A percentile compares a stretch with the other conserved stretches of the same genome.
Evolutionary conservation across 2,797 vertebrate genomes (phyloP).

Genomic region (Silurus aristotelis): DNA sequence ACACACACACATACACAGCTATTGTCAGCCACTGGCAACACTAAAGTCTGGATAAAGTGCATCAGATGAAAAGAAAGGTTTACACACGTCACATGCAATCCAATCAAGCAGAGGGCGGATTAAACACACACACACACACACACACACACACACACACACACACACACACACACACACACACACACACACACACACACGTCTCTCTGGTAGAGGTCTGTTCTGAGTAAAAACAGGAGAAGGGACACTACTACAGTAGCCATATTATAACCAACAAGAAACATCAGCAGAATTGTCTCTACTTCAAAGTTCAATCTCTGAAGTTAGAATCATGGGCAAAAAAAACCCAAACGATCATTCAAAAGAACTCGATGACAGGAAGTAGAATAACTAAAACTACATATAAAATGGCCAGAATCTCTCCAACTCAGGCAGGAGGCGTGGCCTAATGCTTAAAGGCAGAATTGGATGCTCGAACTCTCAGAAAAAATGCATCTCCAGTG

Average conservation of each 20-base stretch:
- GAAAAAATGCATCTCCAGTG: neutral
- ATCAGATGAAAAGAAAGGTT: conserved; percentile 39
- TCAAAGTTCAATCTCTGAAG: neutral
- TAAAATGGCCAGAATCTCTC: neutral
- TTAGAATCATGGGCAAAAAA: neutral
- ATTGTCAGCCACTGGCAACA: conserved; percentile 14
- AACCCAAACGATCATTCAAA: too few relatives aligned
- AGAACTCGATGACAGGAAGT: neutral
- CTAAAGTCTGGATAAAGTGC: conserved; percentile 47
- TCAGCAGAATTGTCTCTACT: neutral
- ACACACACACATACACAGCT: neutral
- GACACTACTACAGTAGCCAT: neutral
- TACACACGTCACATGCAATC: conserved; percentile 24
- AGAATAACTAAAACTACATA: neutral
- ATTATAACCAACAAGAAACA: neutral
- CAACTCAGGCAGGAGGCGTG: neutral
- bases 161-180: too few relatives aligned
- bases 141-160: neutral
- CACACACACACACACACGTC: neutral
- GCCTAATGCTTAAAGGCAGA: neutral
- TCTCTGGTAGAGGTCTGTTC: conserved; percentile 1
- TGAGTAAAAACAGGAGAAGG: conserved; percentile 3
- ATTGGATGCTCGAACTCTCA: neutral
- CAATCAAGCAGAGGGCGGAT: neutral
- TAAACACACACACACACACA: neutral